Base-by-base conservation (phyloP, 2,888 invertebrate genomes). In the Lepidocyrtoides sp. region DNA sequence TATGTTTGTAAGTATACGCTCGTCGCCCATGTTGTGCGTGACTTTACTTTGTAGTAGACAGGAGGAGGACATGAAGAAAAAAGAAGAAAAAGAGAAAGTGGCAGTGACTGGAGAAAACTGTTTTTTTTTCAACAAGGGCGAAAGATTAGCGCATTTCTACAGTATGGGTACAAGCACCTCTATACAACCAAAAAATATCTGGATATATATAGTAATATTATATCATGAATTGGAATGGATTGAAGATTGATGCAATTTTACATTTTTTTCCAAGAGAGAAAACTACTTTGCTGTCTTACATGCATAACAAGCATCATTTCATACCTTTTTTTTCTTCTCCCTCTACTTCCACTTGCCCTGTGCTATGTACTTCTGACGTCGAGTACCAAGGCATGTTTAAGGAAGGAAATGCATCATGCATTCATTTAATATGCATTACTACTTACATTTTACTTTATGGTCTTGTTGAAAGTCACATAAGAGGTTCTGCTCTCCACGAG, bases 381-480 rank as follows among this genome's bases (percentile, higher is more conserved):
- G n/a, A 10, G 17, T 5, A 32, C 2, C n/a, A 23, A 12, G 48
- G 3, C 48, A 17, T 48, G 77, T 72, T 72, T 60, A 23, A 81
- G 79, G 36, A 57, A 81, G 60, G 81, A 81, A 81, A 81, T 81
- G 81, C 60, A 81, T 81, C 81, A 81, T 57, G 36, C 72, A 36
- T 54, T 89, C 83, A 89, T 89, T 89, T 84, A 83, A 77, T 84
- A 89, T 89, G 89, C 84, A 89, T 84, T 89, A 84, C 81, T 81
- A 57, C 57, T 81, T 81, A 57, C 60, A 41, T 60, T 81, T 81
- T 81, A 41, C 51, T 48, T 77, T 51, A 77, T 77, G 77, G 51
- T 7, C n/a, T 48, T 48, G 51, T 26, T 17, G n/a, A 77, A 75
- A 77, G 51, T 51, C 51, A 51, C 51, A 48, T 77, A 48, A 51